These are phyloP conservation scores for Proteles cristata DNA, from an alignment of 2,113 vertebrate genomes.

Conservation along the genomic window DNA sequence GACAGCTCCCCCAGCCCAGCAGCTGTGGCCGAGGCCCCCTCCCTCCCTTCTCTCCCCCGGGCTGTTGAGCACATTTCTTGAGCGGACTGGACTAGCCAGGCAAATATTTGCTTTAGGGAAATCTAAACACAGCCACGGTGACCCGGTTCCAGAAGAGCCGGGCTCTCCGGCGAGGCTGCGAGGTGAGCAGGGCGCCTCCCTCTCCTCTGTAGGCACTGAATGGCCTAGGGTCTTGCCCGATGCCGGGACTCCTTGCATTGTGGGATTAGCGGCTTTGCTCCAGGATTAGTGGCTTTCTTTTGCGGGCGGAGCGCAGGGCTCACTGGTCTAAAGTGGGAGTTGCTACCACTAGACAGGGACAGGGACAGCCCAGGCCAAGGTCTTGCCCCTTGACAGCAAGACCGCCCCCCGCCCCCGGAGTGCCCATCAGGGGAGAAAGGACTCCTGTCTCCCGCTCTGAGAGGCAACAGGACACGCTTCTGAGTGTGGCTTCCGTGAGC, in stretches of 20 bases:
- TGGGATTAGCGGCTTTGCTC: neutral
- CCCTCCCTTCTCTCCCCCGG: neutral
- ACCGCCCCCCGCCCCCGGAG: too few relatives aligned
- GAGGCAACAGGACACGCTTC: neutral
- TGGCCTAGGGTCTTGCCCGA: neutral
- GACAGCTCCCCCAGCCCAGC: too few relatives aligned
- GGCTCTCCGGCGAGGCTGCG: neutral
- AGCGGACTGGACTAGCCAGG: neutral
- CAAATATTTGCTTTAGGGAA: conserved; percentile 77
- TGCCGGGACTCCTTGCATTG: neutral
- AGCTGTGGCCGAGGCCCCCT: neutral
- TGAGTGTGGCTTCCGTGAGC: fast-evolving
- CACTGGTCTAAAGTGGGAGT: neutral
- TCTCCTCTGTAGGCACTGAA: fast-evolving
- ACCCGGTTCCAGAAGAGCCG: neutral
- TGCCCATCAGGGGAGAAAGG: too few relatives aligned
- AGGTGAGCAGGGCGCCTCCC: fast-evolving
- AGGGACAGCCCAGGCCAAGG: neutral
- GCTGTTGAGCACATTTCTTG: neutral
- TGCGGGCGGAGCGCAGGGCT: neutral
- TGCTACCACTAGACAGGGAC: neutral
- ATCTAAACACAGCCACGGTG: conserved; percentile 19
- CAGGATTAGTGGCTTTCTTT: neutral
- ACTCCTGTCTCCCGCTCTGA: fast-evolving
- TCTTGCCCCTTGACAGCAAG: neutral